These are phyloP conservation scores for Prionace glauca DNA, from an alignment of 2,797 vertebrate genomes.

Conservation along the genomic window DNA sequence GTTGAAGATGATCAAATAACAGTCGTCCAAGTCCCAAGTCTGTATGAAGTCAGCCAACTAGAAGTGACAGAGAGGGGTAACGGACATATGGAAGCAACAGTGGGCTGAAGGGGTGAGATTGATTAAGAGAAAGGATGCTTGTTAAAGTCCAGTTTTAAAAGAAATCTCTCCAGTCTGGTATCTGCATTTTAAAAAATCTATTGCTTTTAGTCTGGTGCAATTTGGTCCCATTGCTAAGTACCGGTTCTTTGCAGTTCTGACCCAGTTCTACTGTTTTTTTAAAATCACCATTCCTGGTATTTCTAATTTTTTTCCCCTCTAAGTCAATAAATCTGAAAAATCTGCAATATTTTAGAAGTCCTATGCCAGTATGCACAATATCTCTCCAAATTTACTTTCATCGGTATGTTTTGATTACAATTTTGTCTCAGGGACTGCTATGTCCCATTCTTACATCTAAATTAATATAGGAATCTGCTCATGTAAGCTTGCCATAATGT, in stretches of 20 bases:
- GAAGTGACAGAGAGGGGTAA: neutral
- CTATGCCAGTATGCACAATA: neutral
- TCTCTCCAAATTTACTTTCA: neutral
- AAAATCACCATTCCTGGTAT: no score
- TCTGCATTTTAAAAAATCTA: no score
- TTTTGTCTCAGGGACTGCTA: neutral
- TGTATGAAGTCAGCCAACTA: neutral
- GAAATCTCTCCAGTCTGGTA: no score
- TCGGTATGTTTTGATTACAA: neutral
- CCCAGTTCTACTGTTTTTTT: neutral
- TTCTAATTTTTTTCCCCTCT: no score
- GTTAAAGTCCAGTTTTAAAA: no score
- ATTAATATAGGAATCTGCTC: neutral
- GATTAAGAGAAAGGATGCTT: neutral
- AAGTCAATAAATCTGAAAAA: neutral
- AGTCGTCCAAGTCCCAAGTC: neutral
- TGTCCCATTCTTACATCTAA: neutral
- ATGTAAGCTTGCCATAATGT: no score
- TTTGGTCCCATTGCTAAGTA: neutral
- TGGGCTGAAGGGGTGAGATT: neutral
- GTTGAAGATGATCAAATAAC: neutral
- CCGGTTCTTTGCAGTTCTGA: no score
- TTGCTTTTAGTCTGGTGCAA: no score
- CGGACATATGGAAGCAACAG: neutral
- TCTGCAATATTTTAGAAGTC: neutral